phyloP scores from a whole-genome alignment of 1,140 invertebrate species.

The Drosophila arizonae region DNA sequence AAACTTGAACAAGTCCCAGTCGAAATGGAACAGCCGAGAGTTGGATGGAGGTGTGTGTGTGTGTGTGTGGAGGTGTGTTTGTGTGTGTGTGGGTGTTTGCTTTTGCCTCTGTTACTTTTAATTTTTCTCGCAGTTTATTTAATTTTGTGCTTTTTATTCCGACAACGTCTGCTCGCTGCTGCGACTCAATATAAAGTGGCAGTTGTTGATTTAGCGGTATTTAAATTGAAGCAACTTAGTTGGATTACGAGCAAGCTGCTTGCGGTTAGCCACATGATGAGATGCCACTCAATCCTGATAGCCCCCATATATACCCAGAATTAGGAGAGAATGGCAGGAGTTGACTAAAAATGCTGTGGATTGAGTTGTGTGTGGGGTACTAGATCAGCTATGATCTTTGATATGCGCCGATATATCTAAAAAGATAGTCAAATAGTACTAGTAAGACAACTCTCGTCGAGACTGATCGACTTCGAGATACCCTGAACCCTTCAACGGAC shows the following conservation, averaged over 20 bases:
- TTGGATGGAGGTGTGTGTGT: not conserved
- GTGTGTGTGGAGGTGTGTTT: conserved; percentile 14
- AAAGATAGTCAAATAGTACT: too few relatives aligned
- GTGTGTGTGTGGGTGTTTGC: conserved; percentile 25
- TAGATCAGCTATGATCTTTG: too few relatives aligned
- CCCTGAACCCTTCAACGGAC: too few relatives aligned
- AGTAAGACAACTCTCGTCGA: too few relatives aligned
- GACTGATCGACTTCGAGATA: too few relatives aligned
- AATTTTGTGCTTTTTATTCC: conserved; percentile 65
- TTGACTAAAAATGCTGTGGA: too few relatives aligned
- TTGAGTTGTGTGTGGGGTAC: too few relatives aligned
- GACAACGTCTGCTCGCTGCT: conserved; percentile 11
- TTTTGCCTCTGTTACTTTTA: conserved; percentile 69
- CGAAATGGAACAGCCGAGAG: not conserved
- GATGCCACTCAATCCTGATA: conserved; percentile 15
- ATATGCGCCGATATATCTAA: too few relatives aligned
- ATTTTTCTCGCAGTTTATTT: conserved; percentile 79
- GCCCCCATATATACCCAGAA: not conserved
- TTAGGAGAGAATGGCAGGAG: not conserved
- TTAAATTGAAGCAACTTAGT: conserved; percentile 80
- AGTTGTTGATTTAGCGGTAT: conserved; percentile 82
- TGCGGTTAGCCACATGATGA: conserved; percentile 50
- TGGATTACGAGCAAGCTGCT: conserved; percentile 68
- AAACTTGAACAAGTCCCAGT: conserved; percentile 54
- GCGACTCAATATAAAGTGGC: conserved; percentile 60